These are phyloP conservation scores for Rotaria socialis DNA, from an alignment of 2,888 invertebrate species.

Conservation along the genomic window DNA sequence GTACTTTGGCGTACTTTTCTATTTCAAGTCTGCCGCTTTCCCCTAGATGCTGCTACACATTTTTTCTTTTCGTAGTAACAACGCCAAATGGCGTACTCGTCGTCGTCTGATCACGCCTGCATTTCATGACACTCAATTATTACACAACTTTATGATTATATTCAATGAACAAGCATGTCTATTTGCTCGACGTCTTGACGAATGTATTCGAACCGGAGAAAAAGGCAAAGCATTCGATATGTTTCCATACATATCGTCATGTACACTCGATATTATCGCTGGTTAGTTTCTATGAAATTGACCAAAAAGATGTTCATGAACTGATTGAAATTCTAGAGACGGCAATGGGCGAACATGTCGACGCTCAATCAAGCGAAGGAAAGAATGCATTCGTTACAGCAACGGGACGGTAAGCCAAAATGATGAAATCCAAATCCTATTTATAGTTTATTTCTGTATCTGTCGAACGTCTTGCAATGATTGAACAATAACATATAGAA, in stretches of 20 bases:
- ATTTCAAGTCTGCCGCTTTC: no score
- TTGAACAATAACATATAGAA: no score
- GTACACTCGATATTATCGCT: constrained; percentile 17
- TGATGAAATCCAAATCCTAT: no score
- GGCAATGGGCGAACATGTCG: neutral
- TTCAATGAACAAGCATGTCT: constrained; percentile 47
- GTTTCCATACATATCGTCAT: neutral
- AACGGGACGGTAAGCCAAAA: neutral
- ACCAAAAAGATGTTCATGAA: no score
- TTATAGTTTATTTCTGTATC: no score
- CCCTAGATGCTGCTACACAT: no score
- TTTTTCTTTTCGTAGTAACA: constrained; percentile 56
- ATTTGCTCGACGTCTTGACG: neutral
- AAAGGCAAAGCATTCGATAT: neutral
- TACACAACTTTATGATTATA: constrained; percentile 56
- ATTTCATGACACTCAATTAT: constrained; percentile 63
- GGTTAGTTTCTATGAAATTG: neutral
- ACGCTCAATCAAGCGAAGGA: neutral
- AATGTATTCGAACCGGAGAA: constrained; percentile 48
- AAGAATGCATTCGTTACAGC: neutral
- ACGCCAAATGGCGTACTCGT: constrained; percentile 68
- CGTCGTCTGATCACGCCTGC: constrained; percentile 73
- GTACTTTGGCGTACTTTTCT: no score
- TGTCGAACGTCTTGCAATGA: no score
- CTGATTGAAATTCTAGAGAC: neutral